These are phyloP conservation scores for Tapera naevia DNA, from an alignment of 2,797 vertebrate species.

Conservation along the genomic window DNA sequence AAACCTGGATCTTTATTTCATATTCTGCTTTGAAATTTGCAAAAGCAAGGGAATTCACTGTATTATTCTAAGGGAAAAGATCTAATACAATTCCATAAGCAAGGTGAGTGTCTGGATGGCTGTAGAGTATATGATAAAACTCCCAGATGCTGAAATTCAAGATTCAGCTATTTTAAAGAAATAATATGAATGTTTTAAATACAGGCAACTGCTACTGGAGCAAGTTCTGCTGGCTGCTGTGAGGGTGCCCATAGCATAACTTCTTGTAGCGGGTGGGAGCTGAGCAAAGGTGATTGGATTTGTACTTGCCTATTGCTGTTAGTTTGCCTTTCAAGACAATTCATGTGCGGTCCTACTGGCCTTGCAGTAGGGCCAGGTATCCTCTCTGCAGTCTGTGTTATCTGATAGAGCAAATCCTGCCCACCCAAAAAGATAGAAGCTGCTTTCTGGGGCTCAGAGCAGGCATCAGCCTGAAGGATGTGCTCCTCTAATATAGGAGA, in stretches of 20 bases:
- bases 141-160: not conserved
- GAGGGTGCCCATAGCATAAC: too few species aligned
- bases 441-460: not conserved
- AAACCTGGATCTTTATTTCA: not conserved
- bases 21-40: not conserved
- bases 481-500: not conserved
- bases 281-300: not conserved
- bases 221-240: not conserved
- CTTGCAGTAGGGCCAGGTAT: not conserved
- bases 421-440: not conserved
- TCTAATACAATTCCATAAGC: not conserved
- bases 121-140: not conserved
- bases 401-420: not conserved
- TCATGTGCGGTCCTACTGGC: not conserved
- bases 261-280: not conserved
- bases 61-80: not conserved
- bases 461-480: not conserved
- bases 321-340: not conserved
- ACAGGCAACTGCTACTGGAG: not conserved
- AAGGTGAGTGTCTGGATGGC: not conserved
- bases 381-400: rapidly evolving
- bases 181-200: not conserved
- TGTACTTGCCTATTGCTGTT: not conserved
- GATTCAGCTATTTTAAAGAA: not conserved
- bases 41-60: not conserved